Evolutionary conservation across 2,797 vertebrate genomes (phyloP).

Genomic region (Lateolabrax maculatus): DNA sequence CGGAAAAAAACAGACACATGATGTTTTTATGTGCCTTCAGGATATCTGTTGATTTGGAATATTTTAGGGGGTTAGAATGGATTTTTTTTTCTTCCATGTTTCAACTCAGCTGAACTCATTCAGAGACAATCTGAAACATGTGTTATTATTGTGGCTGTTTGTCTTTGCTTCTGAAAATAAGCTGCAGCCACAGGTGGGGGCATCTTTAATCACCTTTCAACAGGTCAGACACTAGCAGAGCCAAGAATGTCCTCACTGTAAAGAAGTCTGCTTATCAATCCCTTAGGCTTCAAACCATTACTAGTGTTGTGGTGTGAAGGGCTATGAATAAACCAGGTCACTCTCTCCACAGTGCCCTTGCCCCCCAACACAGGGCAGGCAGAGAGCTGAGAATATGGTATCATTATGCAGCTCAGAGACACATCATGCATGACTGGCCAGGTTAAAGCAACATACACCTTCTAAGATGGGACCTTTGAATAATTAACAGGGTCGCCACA

Average conservation of each 20-base stretch:
- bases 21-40: background rate
- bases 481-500: constrained; percentile 44
- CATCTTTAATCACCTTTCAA: constrained; percentile 23
- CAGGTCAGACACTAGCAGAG: constrained; percentile 1
- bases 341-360: constrained; percentile 26
- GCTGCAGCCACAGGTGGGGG: background rate
- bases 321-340: constrained; percentile 54
- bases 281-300: constrained; percentile 24
- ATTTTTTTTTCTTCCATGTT: background rate
- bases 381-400: background rate
- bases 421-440: constrained; percentile 35
- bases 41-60: background rate
- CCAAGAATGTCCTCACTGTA: constrained; percentile 19
- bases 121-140: background rate
- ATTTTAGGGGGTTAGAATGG: background rate
- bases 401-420: constrained; percentile 43
- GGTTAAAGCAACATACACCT: constrained; percentile 50
- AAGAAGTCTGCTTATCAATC: constrained; percentile 41
- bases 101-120: background rate
- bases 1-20: background rate
- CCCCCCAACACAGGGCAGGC: constrained; percentile 22
- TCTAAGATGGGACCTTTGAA: constrained; percentile 40
- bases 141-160: background rate
- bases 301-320: background rate
- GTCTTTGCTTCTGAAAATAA: background rate